Conservation (phyloP, 2,888 invertebrate genomes). For the Formica aserva region DNA sequence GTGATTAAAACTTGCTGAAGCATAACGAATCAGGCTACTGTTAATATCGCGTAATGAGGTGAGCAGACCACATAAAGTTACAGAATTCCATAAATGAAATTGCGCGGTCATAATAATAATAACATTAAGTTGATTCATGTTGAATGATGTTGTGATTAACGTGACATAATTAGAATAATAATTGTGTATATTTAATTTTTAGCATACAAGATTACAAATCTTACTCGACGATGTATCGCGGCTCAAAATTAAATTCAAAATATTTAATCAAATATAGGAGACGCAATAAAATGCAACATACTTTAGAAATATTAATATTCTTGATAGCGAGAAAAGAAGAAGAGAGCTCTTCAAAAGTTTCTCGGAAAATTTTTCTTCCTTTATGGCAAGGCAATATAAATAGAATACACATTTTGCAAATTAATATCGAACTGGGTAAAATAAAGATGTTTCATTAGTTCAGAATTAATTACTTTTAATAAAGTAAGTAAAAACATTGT, state of each 20-base stretch:
- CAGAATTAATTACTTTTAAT: neutral
- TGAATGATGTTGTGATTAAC: slow-evolving; percentile 14
- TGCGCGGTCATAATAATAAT: slow-evolving; percentile 16
- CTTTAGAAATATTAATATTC: neutral
- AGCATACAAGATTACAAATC: neutral
- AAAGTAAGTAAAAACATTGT: neutral
- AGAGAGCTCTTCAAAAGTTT: neutral
- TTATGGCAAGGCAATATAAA: neutral
- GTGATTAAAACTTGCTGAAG: slow-evolving; percentile 26
- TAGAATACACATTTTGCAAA: neutral
- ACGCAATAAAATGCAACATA: neutral
- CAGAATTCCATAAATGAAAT: slow-evolving; percentile 9
- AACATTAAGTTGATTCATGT: slow-evolving; percentile 18
- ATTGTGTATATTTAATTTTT: slow-evolving; percentile 37
- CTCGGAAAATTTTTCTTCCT: neutral
- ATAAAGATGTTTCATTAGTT: neutral
- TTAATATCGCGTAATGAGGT: slow-evolving; percentile 23
- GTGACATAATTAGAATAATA: slow-evolving; percentile 16
- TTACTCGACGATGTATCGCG: neutral
- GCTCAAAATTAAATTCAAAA: neutral
- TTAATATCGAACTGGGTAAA: neutral
- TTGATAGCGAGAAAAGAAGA: neutral
- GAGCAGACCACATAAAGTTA: slow-evolving; percentile 11
- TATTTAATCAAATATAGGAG: slow-evolving; percentile 20
- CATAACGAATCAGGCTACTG: slow-evolving; percentile 28